Percentiles rank a stretch among this genome's conserved stretches.
Evolutionary conservation across 2,797 vertebrate genomes (phyloP).

Genomic region (Fistularia commersonii): DNA sequence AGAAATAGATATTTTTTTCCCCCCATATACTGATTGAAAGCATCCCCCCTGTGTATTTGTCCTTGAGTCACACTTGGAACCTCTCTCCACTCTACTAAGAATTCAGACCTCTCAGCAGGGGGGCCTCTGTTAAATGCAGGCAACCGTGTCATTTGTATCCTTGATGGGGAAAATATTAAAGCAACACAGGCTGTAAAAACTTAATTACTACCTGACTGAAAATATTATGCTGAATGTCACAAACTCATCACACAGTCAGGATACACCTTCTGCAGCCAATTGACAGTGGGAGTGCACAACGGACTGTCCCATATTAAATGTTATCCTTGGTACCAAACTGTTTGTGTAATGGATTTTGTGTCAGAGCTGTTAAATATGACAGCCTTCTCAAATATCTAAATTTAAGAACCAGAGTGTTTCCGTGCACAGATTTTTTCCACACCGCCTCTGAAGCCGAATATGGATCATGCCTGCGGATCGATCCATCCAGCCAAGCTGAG

Average conservation of each 20-base stretch:
- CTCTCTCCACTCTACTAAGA: slow-evolving; percentile 11
- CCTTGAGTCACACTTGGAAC: slow-evolving; percentile 40
- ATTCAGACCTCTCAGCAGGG: slow-evolving; percentile 26
- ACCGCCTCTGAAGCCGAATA: slow-evolving; percentile 34
- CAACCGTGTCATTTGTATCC: slow-evolving; percentile 8
- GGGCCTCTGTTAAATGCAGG: background rate
- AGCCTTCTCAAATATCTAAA: slow-evolving; percentile 17
- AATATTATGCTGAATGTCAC: slow-evolving; percentile 8
- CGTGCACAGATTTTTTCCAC: slow-evolving; percentile 30
- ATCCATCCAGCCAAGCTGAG: slow-evolving; percentile 59
- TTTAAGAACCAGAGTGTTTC: slow-evolving; percentile 16
- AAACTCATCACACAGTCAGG: slow-evolving; percentile 16
- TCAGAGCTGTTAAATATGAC: slow-evolving; percentile 34
- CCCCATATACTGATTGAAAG: slow-evolving; percentile 8
- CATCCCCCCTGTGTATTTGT: slow-evolving; percentile 11
- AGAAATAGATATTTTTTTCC: slow-evolving; percentile 2
- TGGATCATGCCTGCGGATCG: slow-evolving; percentile 46
- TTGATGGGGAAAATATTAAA: slow-evolving; percentile 37
- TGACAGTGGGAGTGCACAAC: slow-evolving; percentile 19
- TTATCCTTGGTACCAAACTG: slow-evolving; percentile 30
- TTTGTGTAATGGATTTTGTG: slow-evolving; percentile 12
- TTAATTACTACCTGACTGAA: slow-evolving; percentile 15
- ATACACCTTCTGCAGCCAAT: slow-evolving; percentile 3
- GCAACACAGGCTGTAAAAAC: slow-evolving; percentile 28
- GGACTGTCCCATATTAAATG: slow-evolving; percentile 15